Percentiles rank a stretch among this genome's conserved stretches.
Conservation (phyloP, 2,888 invertebrate genomes). For the Mesochorus sp. region DNA sequence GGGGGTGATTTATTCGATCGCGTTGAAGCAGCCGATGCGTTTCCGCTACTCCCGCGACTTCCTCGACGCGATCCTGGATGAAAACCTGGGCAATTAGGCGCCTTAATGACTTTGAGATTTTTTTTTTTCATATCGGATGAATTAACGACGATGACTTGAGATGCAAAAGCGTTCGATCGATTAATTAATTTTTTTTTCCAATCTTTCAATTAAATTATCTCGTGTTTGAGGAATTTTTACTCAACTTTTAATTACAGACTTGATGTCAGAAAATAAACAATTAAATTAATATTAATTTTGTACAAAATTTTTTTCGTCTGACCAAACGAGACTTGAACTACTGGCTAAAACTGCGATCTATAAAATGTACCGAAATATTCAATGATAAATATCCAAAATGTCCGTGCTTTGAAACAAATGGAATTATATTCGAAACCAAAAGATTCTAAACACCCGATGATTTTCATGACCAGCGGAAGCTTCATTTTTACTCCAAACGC, state of each 20-base stretch:
- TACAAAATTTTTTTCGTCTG: neutral
- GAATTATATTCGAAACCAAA: too few relatives aligned
- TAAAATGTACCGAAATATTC: neutral
- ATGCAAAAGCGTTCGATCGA: conserved; percentile 9
- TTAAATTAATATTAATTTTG: too few relatives aligned
- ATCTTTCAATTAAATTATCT: neutral
- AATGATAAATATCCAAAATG: neutral
- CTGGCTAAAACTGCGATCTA: neutral
- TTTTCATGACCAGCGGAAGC: too few relatives aligned
- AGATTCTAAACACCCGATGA: too few relatives aligned
- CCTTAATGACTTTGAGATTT: conserved; percentile 47
- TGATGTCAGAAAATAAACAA: too few relatives aligned
- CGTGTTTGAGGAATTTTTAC: too few relatives aligned
- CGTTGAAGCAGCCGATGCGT: conserved; percentile 88
- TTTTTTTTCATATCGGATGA: conserved; percentile 5
- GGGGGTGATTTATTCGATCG: conserved; percentile 80
- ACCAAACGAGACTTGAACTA: neutral
- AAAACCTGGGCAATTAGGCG: conserved; percentile 80
- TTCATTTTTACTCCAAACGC: too few relatives aligned
- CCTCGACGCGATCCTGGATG: conserved; percentile 87
- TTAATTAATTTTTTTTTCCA: neutral
- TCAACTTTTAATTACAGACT: too few relatives aligned
- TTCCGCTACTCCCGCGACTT: conserved; percentile 89
- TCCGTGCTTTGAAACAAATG: neutral
- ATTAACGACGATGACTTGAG: too few relatives aligned